These are phyloP conservation scores for Leptinotarsa haldemani DNA, from an alignment of 2,888 invertebrate species.

Conservation along the genomic window DNA sequence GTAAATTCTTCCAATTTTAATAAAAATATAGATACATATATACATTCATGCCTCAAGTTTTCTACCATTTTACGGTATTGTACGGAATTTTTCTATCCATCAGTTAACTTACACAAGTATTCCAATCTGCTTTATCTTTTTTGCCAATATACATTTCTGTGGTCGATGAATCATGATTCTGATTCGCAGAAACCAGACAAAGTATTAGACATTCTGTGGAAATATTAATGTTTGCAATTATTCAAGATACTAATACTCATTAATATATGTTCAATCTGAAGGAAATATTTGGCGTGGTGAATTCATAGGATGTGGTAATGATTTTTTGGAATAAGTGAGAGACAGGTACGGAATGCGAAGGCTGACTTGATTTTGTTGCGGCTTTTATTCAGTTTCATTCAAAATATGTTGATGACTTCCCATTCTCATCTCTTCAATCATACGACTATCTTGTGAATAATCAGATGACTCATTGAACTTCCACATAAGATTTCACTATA, in stretches of 20 bases:
- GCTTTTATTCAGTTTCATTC: neutral
- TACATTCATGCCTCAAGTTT: no score
- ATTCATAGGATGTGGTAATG: constrained; percentile 49
- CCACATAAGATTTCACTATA: no score
- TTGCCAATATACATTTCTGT: constrained; percentile 38
- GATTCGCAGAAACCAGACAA: constrained; percentile 28
- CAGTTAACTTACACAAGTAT: neutral
- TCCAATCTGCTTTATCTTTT: neutral
- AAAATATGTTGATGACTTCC: neutral
- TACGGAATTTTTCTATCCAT: neutral
- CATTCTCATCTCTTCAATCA: neutral
- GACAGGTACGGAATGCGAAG: neutral
- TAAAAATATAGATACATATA: no score
- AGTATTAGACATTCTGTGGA: constrained; percentile 36
- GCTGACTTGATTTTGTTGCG: neutral
- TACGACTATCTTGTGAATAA: neutral
- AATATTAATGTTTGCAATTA: constrained; percentile 44
- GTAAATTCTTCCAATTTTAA: no score
- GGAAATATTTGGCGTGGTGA: constrained; percentile 34
- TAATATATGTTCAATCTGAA: constrained; percentile 37
- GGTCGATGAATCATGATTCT: constrained; percentile 48
- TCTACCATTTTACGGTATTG: neutral
- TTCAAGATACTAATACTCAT: constrained; percentile 40
- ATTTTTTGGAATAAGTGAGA: constrained; percentile 43
- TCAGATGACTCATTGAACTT: no score